These are phyloP conservation scores for Ctenicera cuprea DNA, from an alignment of 2,888 invertebrate genomes.

Conservation along the genomic window DNA sequence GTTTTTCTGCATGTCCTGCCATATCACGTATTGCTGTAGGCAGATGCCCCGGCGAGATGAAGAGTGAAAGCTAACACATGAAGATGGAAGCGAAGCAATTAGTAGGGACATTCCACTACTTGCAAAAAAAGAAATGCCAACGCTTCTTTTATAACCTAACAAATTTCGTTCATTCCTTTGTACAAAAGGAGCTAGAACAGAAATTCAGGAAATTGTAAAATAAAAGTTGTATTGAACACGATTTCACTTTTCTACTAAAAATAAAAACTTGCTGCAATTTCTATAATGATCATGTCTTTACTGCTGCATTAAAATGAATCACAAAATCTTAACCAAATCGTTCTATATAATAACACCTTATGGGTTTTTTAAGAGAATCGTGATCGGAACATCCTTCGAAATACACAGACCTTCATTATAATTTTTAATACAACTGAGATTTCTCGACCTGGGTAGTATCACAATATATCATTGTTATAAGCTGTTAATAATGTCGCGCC, in stretches of 20 bases:
- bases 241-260: neutral
- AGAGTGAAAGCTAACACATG: slow-evolving; percentile 29
- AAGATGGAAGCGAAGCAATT: slow-evolving; percentile 22
- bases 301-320: too few relatives aligned
- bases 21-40: slow-evolving; percentile 26
- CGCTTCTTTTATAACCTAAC: slow-evolving; percentile 1
- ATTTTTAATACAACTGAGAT: slow-evolving; percentile 5
- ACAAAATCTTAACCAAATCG: neutral
- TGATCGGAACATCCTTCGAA: slow-evolving; percentile 7
- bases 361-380: neutral
- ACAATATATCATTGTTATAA: neutral
- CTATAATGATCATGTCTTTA: neutral
- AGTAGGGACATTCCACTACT: slow-evolving; percentile 14
- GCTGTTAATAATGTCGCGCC: neutral
- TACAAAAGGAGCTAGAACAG: neutral
- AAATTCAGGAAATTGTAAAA: neutral
- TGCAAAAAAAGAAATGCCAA: slow-evolving; percentile 16
- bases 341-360: neutral
- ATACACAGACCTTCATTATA: slow-evolving; percentile 12
- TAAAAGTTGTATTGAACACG: neutral
- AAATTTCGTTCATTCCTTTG: slow-evolving; percentile 11
- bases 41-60: slow-evolving; percentile 10
- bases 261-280: neutral
- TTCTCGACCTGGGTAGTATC: neutral
- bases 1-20: slow-evolving; percentile 14